Evolutionary conservation across 2,888 invertebrate species (phyloP).

Genomic region (Melanchra persicariae): DNA sequence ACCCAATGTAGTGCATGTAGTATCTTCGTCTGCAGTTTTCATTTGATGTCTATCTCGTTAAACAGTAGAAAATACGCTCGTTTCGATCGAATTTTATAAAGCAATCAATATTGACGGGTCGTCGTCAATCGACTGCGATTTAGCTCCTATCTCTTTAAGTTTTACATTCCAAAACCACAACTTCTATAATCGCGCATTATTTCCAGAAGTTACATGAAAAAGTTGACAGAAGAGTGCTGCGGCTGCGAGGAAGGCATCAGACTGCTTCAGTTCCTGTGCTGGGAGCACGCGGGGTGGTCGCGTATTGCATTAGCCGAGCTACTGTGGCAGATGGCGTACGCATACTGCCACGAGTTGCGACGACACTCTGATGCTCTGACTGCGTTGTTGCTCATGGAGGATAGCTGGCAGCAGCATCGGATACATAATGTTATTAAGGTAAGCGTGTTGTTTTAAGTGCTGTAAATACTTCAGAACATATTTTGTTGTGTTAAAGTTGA

Average conservation of each 20-base stretch:
- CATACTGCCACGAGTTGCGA: slow-evolving; percentile 98
- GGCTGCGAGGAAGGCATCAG: slow-evolving; percentile 97
- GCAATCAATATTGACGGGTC: neutral
- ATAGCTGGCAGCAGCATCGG: slow-evolving; percentile 98
- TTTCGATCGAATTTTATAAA: neutral
- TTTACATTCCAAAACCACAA: neutral
- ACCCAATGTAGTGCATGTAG: too few relatives aligned
- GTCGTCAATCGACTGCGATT: neutral
- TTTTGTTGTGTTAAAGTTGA: neutral
- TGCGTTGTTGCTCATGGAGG: slow-evolving; percentile 96
- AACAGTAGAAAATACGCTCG: neutral
- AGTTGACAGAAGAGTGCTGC: slow-evolving; percentile 98
- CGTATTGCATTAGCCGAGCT: slow-evolving; percentile 97
- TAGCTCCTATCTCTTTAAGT: neutral
- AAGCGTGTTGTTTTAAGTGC: neutral
- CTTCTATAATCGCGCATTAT: neutral
- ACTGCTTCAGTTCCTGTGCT: slow-evolving; percentile 97
- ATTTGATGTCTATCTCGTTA: neutral
- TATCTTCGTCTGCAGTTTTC: too few relatives aligned
- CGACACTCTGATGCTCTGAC: slow-evolving; percentile 97
- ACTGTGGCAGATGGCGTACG: slow-evolving; percentile 96
- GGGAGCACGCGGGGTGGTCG: slow-evolving; percentile 99
- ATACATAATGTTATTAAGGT: slow-evolving; percentile 98
- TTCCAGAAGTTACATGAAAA: slow-evolving; percentile 94
- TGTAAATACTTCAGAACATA: neutral